Evolutionary conservation across 2,888 invertebrate species (phyloP).

Genomic region (Macrosoma leucophasiata): DNA sequence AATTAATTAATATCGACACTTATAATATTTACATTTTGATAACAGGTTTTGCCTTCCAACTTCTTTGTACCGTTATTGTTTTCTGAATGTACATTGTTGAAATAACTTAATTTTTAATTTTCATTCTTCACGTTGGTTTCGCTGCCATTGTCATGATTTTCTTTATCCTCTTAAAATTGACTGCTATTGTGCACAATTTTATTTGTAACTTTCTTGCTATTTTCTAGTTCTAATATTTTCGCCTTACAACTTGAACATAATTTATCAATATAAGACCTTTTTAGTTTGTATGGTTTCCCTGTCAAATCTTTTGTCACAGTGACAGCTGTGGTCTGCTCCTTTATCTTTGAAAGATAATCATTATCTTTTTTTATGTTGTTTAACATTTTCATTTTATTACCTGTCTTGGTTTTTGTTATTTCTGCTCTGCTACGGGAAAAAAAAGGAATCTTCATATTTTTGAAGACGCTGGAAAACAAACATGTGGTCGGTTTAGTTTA

Average conservation of each 20-base stretch:
- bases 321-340: neutral
- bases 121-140: neutral
- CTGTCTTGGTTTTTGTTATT: conserved; percentile 30
- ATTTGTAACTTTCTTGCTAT: conserved; percentile 2
- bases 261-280: conserved; percentile 21
- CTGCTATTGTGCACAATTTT: conserved; percentile 22
- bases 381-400: conserved; percentile 40
- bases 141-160: conserved; percentile 2
- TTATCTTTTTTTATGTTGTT: conserved; percentile 14
- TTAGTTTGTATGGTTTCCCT: conserved; percentile 5
- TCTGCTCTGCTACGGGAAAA: conserved; percentile 49
- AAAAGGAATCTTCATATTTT: conserved; percentile 51
- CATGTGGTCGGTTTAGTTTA: conserved; percentile 10
- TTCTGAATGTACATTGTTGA: too few species aligned
- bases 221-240: conserved; percentile 11
- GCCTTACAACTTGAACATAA: conserved; percentile 21
- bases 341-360: conserved; percentile 5
- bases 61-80: too few species aligned
- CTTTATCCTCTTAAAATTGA: conserved; percentile 18
- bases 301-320: conserved; percentile 6
- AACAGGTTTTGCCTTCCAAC: too few species aligned
- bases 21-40: too few species aligned
- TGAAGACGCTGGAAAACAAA: conserved; percentile 37
- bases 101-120: conserved; percentile 3
- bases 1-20: too few species aligned